phyloP scores from a whole-genome alignment of 2,113 vertebrate species.

The Micronycteris hirsuta region DNA sequence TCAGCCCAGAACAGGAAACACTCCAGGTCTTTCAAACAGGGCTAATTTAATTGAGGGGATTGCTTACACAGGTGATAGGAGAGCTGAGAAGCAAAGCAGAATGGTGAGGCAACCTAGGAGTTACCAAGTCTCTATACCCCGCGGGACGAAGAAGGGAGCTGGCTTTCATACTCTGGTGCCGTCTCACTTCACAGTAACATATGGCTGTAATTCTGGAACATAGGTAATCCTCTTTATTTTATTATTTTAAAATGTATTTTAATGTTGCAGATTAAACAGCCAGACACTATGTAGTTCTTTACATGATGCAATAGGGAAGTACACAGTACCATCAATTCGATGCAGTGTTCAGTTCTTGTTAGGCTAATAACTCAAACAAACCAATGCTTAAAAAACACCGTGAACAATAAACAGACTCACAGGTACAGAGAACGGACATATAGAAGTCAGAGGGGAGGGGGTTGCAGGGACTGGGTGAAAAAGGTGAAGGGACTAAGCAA shows the following conservation, averaged over 20 bases:
- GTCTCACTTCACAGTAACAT: not conserved
- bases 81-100: not conserved
- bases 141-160: not conserved
- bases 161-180: not conserved
- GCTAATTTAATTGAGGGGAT: not conserved
- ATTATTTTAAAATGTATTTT: not conserved
- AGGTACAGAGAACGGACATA: not conserved
- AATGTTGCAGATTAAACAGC: not conserved
- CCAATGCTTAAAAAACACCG: not conserved
- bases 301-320: not conserved
- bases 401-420: not conserved
- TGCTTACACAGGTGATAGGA: not conserved
- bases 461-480: not conserved
- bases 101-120: not conserved
- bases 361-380: not conserved
- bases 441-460: not conserved
- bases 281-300: not conserved
- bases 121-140: not conserved
- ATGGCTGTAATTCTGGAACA: not conserved
- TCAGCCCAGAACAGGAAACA: not conserved
- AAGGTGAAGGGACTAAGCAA: not conserved
- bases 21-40: not conserved
- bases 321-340: not conserved
- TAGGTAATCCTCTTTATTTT: not conserved
- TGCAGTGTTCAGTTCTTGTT: not conserved